Base-by-base conservation (phyloP, 2,113 vertebrate species). In the Plotosus lineatus region DNA sequence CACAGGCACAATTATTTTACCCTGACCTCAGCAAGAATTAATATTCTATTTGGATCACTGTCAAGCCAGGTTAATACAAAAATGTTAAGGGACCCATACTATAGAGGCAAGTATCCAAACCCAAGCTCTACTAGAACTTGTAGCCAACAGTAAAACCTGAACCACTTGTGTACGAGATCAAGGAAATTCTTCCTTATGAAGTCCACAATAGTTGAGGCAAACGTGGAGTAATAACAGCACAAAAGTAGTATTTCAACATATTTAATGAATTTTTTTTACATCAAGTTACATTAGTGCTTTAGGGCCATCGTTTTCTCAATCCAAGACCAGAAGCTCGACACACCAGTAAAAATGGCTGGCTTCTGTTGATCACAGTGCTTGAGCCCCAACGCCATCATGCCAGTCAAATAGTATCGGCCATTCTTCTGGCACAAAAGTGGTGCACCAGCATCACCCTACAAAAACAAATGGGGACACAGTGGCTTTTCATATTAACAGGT, bases 361-460 rank as follows among this genome's bases (percentile, higher is more conserved):
- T 86, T 92, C 61, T 77, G n/a, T 0, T 50, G 31, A 1, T 85
- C 61, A 17, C 92, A 92, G 0, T 14, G 69, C 9, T 72, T 75
- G 80, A 85, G 86, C 42, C 90, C 88, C 88, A 90, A 88, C 7
- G 91, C 86, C 42, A 88, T 72, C 78, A 94, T 12, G 1, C 92
- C 93, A 58, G 92, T 91, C 68, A 93, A 88, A 87, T 90, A 89
- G 88, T 90, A 93, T 40, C 55, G 6, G 0, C 75, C 81, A 4
- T 46, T 79, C 44, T 88, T 91, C 23, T 60, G 85, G 77, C 91
- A 93, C 46, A 92, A 33, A 28, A 92, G 86, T 2, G 91, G 90
- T 3, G 90, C 91, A 1, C 90, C 91, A 0, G 86, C 38, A 44
- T 92, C 91, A 0, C 92, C 91, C 93, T 94, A 86, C 6, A 38